Evolutionary conservation across 1,140 invertebrate species (phyloP).

Genomic region (Papilio aristodemus): DNA sequence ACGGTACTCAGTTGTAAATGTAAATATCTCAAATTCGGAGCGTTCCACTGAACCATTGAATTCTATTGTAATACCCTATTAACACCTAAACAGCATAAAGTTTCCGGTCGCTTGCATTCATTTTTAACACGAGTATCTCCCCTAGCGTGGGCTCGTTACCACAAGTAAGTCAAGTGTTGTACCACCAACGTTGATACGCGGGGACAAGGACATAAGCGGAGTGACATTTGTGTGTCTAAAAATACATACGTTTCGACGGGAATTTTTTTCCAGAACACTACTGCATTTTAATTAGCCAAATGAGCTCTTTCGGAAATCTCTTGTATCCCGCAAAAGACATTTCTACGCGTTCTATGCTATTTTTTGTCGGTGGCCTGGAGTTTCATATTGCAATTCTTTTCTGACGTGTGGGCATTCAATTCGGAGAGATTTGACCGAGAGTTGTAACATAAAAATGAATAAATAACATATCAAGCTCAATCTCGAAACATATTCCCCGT

Average conservation of each 20-base stretch:
- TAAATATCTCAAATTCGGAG: no score
- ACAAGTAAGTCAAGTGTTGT: conserved; percentile 37
- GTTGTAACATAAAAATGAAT: no score
- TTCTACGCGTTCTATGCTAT: background rate
- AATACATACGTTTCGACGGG: conserved; percentile 14
- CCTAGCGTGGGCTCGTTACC: conserved; percentile 37
- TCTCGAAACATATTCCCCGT: no score
- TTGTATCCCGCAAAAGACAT: background rate
- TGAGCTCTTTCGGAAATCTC: conserved; percentile 25
- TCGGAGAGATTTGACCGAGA: no score
- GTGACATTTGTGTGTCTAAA: conserved; percentile 13
- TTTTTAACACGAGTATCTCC: conserved; percentile 39
- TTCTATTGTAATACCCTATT: conserved; percentile 24
- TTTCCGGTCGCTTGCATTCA: conserved; percentile 39
- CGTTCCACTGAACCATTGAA: background rate
- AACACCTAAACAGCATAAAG: conserved; percentile 31
- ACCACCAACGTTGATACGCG: background rate
- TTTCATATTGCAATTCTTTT: background rate
- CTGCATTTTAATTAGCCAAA: conserved; percentile 25
- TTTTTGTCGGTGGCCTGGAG: background rate
- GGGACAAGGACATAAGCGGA: conserved; percentile 20
- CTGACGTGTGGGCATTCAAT: no score
- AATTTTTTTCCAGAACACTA: background rate
- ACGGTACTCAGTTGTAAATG: no score
- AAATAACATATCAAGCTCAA: no score